Conservation (phyloP, 2,797 vertebrate genomes). For the Strix occidentalis region DNA sequence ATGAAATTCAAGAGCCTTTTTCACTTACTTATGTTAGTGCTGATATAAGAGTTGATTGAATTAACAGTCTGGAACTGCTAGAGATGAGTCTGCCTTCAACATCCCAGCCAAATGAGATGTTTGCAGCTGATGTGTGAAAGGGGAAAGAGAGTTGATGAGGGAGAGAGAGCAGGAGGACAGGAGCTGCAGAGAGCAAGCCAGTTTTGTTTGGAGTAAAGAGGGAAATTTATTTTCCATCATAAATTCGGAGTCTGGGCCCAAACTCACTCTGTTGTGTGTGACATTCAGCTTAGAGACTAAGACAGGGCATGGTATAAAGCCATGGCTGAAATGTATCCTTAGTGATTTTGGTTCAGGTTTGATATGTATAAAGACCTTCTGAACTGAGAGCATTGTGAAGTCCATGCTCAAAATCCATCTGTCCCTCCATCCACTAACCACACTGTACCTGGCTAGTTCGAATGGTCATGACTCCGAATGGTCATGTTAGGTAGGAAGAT, state of each 20-base stretch:
- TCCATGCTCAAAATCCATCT: neutral
- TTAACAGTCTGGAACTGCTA: constrained; percentile 55
- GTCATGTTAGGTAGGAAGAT: neutral
- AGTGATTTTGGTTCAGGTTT: neutral
- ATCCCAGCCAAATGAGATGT: constrained; percentile 44
- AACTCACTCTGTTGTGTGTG: neutral
- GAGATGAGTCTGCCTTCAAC: constrained; percentile 46
- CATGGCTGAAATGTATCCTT: neutral
- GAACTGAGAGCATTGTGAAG: neutral
- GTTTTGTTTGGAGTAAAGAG: neutral
- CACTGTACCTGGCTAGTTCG: neutral
- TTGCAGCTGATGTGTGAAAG: constrained; percentile 62
- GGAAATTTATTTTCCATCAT: neutral
- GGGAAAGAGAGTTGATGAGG: constrained; percentile 23
- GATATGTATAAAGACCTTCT: neutral
- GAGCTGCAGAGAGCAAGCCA: neutral
- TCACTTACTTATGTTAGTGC: constrained; percentile 10
- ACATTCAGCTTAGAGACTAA: neutral
- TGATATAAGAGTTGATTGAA: constrained; percentile 50
- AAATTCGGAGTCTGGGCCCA: neutral
- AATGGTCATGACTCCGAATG: neutral
- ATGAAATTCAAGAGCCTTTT: constrained; percentile 43
- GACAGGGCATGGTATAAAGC: neutral
- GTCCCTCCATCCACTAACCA: neutral
- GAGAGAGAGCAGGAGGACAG: neutral